phyloP scores from a whole-genome alignment of 2,888 invertebrate genomes.

The Drosophila seclusa region DNA sequence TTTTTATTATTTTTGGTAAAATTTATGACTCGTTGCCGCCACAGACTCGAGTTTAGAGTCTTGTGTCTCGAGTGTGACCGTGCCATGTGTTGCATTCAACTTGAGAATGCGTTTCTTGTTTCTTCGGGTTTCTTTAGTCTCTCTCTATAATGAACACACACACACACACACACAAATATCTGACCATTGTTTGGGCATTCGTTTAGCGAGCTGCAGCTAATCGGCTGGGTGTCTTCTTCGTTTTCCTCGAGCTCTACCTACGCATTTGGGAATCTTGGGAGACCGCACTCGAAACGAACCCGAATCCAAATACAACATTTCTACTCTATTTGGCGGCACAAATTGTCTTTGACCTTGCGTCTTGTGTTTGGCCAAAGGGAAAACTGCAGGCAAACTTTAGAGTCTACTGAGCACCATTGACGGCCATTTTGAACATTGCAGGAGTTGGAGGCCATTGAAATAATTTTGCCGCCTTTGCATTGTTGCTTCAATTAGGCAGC shows the following conservation, averaged over 20 bases:
- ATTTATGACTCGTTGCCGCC: slow-evolving; percentile 69
- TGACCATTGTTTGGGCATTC: slow-evolving; percentile 68
- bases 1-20: slow-evolving; percentile 76
- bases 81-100: slow-evolving; percentile 65
- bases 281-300: slow-evolving; percentile 21
- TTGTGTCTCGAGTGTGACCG: slow-evolving; percentile 60
- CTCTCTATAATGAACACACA: slow-evolving; percentile 1
- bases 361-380: slow-evolving; percentile 23
- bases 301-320: slow-evolving; percentile 35
- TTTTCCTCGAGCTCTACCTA: slow-evolving; percentile 43
- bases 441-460: slow-evolving; percentile 46
- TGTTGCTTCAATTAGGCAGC: slow-evolving; percentile 76
- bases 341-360: slow-evolving; percentile 79
- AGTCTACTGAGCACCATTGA: slow-evolving; percentile 4
- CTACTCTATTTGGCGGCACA: slow-evolving; percentile 72
- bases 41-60: slow-evolving; percentile 34
- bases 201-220: slow-evolving; percentile 65
- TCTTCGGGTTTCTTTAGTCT: slow-evolving; percentile 2
- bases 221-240: slow-evolving; percentile 26
- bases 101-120: slow-evolving; percentile 73
- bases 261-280: slow-evolving; percentile 38
- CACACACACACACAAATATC: not conserved
- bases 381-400: slow-evolving; percentile 30
- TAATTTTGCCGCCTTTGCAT: slow-evolving; percentile 73
- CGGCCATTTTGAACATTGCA: slow-evolving; percentile 50